These are phyloP conservation scores for Willisornis vidua DNA, from an alignment of 2,113 vertebrate genomes.

Conservation along the genomic window DNA sequence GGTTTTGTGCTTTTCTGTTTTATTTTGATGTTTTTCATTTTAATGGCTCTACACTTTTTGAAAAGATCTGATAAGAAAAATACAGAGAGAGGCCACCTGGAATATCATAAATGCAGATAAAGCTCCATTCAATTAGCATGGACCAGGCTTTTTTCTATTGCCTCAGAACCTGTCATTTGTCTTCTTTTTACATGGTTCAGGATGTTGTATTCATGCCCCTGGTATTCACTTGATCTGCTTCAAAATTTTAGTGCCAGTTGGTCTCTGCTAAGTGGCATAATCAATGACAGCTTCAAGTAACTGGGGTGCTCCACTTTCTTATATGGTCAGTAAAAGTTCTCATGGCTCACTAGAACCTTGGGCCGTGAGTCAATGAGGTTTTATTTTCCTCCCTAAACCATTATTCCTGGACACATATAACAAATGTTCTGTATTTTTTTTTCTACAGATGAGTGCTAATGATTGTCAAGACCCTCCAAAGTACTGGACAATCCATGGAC, in stretches of 20 bases:
- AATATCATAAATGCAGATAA: not conserved
- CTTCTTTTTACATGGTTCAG: not conserved
- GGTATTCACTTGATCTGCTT: not conserved
- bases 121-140: not conserved
- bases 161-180: not conserved
- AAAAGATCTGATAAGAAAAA: not conserved
- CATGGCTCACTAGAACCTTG: not conserved
- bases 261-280: not conserved
- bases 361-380: not conserved
- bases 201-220: not conserved
- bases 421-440: not conserved
- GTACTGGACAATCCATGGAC: conserved; percentile 82
- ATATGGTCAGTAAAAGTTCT: not conserved
- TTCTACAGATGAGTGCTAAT: conserved; percentile 54
- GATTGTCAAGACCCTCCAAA: conserved; percentile 67
- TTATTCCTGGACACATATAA: not conserved
- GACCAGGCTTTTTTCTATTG: not conserved
- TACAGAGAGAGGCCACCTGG: not conserved
- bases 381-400: not conserved
- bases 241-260: not conserved
- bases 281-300: not conserved
- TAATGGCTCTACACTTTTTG: not conserved
- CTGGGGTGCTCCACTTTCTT: not conserved
- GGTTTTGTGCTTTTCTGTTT: not conserved
- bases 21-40: not conserved